These are phyloP conservation scores for Drosophila elegans DNA, from an alignment of 1,140 invertebrate genomes.

Conservation along the genomic window DNA sequence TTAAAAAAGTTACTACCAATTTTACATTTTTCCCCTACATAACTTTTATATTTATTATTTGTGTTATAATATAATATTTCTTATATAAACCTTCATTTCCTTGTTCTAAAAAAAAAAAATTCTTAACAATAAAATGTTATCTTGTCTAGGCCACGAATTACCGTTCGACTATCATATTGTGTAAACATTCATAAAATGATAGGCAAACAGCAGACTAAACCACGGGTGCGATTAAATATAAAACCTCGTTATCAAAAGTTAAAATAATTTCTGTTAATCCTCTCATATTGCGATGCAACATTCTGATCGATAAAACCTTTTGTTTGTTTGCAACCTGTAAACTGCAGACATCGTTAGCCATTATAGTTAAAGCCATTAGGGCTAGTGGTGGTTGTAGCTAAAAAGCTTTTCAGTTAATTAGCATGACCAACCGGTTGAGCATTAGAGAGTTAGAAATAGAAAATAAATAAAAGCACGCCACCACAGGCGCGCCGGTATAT, in stretches of 20 bases:
- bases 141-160: neutral
- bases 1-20: too few relatives aligned
- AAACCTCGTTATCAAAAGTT: too few relatives aligned
- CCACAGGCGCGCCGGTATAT: neutral
- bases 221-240: too few relatives aligned
- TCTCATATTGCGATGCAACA: too few relatives aligned
- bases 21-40: too few relatives aligned
- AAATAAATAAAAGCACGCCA: slow-evolving; percentile 39
- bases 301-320: too few relatives aligned
- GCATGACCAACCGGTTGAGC: slow-evolving; percentile 47
- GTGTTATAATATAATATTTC: neutral
- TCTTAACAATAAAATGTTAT: neutral
- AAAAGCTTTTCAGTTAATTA: slow-evolving; percentile 48
- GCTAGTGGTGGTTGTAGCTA: slow-evolving; percentile 9
- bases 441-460: slow-evolving; percentile 35
- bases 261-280: too few relatives aligned
- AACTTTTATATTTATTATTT: neutral
- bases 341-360: slow-evolving; percentile 25
- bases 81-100: too few relatives aligned
- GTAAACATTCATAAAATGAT: neutral
- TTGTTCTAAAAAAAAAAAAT: too few relatives aligned
- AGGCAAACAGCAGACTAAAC: neutral
- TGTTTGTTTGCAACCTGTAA: neutral
- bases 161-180: neutral
- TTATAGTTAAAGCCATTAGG: slow-evolving; percentile 39